Evolutionary conservation across 2,797 vertebrate species (phyloP), one percentile per base, ranked within the genome.

Genomic region (Vespertilio murinus): DNA sequence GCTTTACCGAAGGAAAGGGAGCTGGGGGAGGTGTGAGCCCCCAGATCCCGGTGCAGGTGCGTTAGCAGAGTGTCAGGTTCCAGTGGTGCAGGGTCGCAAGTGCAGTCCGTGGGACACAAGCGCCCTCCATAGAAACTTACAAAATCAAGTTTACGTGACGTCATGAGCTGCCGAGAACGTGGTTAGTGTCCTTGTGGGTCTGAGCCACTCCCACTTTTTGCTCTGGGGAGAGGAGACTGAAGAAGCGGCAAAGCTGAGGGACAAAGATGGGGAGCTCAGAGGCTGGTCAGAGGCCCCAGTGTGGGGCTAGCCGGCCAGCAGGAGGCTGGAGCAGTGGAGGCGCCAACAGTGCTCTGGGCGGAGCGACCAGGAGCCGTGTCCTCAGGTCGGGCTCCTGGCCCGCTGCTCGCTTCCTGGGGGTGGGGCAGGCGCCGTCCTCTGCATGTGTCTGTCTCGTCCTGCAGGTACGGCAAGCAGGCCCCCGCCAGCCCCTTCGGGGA

Each of bases 401-500:
- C 74, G 38, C 40, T 65, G 71, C 28, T 61, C 42, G 18, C 70
- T 25, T 65, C 70, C 56, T 12, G 56, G 23, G 25, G 4, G 54
- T 11, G 23, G 8, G 56, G 4, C 25, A 28, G 56, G 56, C 25
- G 2, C 28, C 28, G 5, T 2, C 12, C 25, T 56, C 30, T 13
- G 59, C 22, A 59, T 1, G 0, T n/a, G 33, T 52, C 79, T 86
- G 3, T 61, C 77, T 92, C 74, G 0, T 91, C 30, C 54, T 42
- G 4, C 97, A 99, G 99, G 96, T 98, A 98, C 54, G 99, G 99
- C 13, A 98, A 98, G 95, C 98, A 97, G 6, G 94, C 97, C 8
- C 91, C 97, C 1, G 98, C 98, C 73, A 97, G 97, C 90, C 97
- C 95, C 80, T 99, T 98, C 1, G 98, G 98, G 85, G 97, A 96